Percentiles rank a stretch among this genome's conserved stretches.
phyloP scores from a whole-genome alignment of 2,113 vertebrate genomes.

The Formicarius rufipectus region DNA sequence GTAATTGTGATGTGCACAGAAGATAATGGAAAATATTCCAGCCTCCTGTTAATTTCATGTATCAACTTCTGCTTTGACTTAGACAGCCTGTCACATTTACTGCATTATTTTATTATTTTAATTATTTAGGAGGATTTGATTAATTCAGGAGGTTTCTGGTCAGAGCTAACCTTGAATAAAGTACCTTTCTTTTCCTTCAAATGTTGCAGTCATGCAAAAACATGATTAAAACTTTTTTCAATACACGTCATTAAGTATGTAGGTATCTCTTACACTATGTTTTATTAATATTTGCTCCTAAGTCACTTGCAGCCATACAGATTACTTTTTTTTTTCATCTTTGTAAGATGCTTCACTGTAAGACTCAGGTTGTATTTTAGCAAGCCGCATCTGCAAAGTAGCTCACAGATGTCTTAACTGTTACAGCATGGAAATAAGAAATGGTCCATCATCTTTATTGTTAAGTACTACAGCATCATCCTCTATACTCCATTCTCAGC shows the following conservation, averaged over 20 bases:
- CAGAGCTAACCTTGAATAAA: background rate
- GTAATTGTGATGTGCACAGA: slow-evolving; percentile 87
- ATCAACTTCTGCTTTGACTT: slow-evolving; percentile 76
- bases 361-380: slow-evolving; percentile 5
- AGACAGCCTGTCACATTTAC: slow-evolving; percentile 79
- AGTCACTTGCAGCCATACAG: background rate
- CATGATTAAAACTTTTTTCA: background rate
- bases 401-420: background rate
- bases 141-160: slow-evolving; percentile 56
- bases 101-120: slow-evolving; percentile 72
- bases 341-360: background rate
- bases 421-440: background rate
- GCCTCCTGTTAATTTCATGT: slow-evolving; percentile 81
- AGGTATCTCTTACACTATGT: background rate
- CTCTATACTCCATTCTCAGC: background rate
- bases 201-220: slow-evolving; percentile 3
- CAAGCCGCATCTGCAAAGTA: background rate
- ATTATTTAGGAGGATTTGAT: slow-evolving; percentile 68
- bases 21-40: slow-evolving; percentile 86
- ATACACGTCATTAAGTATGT: slow-evolving; percentile 7
- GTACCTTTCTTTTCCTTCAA: background rate
- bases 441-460: background rate
- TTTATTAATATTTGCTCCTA: slow-evolving; percentile 48
- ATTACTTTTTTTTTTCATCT: slow-evolving; percentile 18
- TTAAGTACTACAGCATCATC: slow-evolving; percentile 1